Evolutionary conservation across 1,140 invertebrate species (phyloP).

Genomic region (Akabosia matsudoensis): DNA sequence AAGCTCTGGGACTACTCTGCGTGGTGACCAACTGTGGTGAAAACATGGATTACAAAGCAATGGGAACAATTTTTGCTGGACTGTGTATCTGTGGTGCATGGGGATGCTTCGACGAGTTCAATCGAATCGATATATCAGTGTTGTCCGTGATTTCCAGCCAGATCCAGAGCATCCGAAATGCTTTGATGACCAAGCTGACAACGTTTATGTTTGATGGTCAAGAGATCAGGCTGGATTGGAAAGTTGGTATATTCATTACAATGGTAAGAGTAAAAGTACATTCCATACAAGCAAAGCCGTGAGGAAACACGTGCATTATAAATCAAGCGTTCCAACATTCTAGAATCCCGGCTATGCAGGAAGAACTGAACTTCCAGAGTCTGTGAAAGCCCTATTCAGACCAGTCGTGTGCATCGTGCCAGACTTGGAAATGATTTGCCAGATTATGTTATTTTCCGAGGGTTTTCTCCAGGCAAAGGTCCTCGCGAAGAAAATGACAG

Average conservation of each 20-base stretch:
- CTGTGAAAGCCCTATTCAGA: slow-evolving; percentile 82
- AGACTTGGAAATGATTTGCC: slow-evolving; percentile 83
- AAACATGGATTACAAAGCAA: slow-evolving; percentile 81
- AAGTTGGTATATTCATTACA: slow-evolving; percentile 85
- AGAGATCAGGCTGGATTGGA: slow-evolving; percentile 74
- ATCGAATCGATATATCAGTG: slow-evolving; percentile 83
- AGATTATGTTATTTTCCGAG: slow-evolving; percentile 86
- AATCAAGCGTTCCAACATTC: background rate
- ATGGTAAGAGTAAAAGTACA: slow-evolving; percentile 64
- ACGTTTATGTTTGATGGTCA: slow-evolving; percentile 80
- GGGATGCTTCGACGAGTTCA: slow-evolving; percentile 91
- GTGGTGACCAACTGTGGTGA: slow-evolving; percentile 89
- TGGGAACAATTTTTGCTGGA: slow-evolving; percentile 79
- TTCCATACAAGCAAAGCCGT: background rate
- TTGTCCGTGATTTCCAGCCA: slow-evolving; percentile 87
- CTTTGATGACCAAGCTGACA: slow-evolving; percentile 67
- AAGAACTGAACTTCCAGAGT: slow-evolving; percentile 82
- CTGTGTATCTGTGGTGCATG: slow-evolving; percentile 73
- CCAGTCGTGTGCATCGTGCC: slow-evolving; percentile 86
- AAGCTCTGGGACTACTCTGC: slow-evolving; percentile 76
- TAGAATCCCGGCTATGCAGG: slow-evolving; percentile 82
- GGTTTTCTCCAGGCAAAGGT: slow-evolving; percentile 81
- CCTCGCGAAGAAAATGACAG: slow-evolving; percentile 88
- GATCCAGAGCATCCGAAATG: slow-evolving; percentile 80
- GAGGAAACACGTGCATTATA: background rate